phyloP scores from a whole-genome alignment of 1,140 invertebrate genomes.

The Aethina tumida region DNA sequence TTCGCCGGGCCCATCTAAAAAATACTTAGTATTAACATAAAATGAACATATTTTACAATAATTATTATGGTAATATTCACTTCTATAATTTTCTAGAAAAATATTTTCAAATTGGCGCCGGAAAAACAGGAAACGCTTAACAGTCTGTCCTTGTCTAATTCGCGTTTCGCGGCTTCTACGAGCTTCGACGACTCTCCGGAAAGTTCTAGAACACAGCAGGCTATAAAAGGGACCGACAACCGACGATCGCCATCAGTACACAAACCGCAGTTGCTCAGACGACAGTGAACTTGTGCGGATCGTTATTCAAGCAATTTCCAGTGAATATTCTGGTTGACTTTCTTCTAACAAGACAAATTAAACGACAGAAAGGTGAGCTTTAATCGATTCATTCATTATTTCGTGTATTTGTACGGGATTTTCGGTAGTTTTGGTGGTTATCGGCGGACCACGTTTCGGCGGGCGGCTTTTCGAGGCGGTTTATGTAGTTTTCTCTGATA shows the following conservation, averaged over 20 bases:
- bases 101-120: constrained; percentile 19
- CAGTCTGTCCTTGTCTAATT: constrained; percentile 12
- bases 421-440: too few relatives aligned
- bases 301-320: too few relatives aligned
- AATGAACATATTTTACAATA: too few relatives aligned
- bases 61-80: not conserved
- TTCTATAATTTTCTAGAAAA: not conserved
- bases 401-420: too few relatives aligned
- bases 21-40: too few relatives aligned
- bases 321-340: constrained; percentile 15
- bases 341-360: too few relatives aligned
- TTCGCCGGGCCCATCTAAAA: too few relatives aligned
- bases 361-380: too few relatives aligned
- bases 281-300: not conserved
- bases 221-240: constrained; percentile 29
- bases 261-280: constrained; percentile 9
- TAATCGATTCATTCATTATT: too few relatives aligned
- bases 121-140: constrained; percentile 21
- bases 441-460: too few relatives aligned
- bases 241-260: constrained; percentile 16
- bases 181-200: constrained; percentile 20
- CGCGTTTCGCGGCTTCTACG: constrained; percentile 15
- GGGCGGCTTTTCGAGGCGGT: too few relatives aligned
- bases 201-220: constrained; percentile 24
- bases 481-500: too few relatives aligned